Evolutionary conservation across 2,113 vertebrate genomes (phyloP), one percentile per base, ranked within the genome.

Genomic region (Prochilodus magdalenae): DNA sequence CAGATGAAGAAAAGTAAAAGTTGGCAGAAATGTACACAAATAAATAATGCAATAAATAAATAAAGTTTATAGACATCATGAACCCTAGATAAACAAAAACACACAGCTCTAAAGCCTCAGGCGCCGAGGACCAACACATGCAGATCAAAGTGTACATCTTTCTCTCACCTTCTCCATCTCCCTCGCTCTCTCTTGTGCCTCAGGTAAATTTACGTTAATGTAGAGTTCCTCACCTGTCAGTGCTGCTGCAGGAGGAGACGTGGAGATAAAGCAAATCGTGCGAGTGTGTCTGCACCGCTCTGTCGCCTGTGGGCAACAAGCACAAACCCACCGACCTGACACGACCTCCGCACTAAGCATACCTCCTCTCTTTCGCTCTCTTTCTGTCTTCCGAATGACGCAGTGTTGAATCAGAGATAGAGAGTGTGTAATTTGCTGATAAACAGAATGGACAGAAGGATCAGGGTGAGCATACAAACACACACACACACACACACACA

Each of bases 151-250:
- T 3, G 44, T 22, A 30, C 15, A 66, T 72, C 24, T 62, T 22
- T 79, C 77, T 71, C 53, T 44, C 65, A 49, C 44, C 59, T 55
- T 75, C 44, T 76, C 24, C 20, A 27, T 63, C 36, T 51, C 40
- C 55, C 49, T 59, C 6, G 33, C n/a, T 49, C 53, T 18, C 65
- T 18, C 27, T 40, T 14, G 33, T 10, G 24, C 74, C 75, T 83
- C 20, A 53, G 20, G 75, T 73, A 59, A 73, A 80, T 60, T 71
- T 71, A 60, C 57, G 55, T 15, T 70, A 72, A 72, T 55, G 65
- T 73, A 24, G 49, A 53, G 27, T 24, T 78, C 47, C 29, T 57
- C 59, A 78, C 78, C 55, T 24, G 71, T 40, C 49, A 65, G 59
- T 74, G 30, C 72, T 16, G 53, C 24, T 22, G 30, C 16, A 15